Conservation (phyloP, 2,888 invertebrate species). For the Glyphotaelius pellucidus region DNA sequence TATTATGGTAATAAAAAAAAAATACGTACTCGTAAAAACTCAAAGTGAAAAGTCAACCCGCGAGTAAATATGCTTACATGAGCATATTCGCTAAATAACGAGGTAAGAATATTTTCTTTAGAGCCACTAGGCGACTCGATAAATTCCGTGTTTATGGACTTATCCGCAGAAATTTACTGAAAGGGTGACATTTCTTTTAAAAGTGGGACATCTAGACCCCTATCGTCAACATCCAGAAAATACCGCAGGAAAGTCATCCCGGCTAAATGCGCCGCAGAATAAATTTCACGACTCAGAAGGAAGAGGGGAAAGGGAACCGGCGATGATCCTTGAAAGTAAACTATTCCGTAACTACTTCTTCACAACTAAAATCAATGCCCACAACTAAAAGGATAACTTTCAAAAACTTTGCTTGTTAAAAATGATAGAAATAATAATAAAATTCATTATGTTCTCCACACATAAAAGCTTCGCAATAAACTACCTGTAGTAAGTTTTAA, state of each 20-base stretch:
- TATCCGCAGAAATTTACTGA: constrained; percentile 1
- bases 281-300: not conserved
- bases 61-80: not conserved
- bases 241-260: not conserved
- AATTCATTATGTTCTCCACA: too few species aligned
- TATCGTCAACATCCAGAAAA: not conserved
- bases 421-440: not conserved
- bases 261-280: not conserved
- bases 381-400: not conserved
- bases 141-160: not conserved
- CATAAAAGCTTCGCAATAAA: too few species aligned
- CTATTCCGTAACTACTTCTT: not conserved
- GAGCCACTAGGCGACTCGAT: not conserved
- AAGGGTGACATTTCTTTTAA: constrained; percentile 14
- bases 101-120: not conserved
- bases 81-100: not conserved
- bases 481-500: too few species aligned
- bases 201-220: constrained; percentile 18
- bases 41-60: too few species aligned
- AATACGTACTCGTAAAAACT: not conserved
- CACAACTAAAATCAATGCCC: not conserved
- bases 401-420: not conserved
- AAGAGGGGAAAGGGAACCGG: not conserved
- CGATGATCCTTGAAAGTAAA: not conserved
- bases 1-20: not conserved